A percentile compares a stretch with the other conserved stretches of the same genome.
phyloP scores from a whole-genome alignment of 2,113 vertebrate genomes.

The Campylomormyrus numenius region DNA sequence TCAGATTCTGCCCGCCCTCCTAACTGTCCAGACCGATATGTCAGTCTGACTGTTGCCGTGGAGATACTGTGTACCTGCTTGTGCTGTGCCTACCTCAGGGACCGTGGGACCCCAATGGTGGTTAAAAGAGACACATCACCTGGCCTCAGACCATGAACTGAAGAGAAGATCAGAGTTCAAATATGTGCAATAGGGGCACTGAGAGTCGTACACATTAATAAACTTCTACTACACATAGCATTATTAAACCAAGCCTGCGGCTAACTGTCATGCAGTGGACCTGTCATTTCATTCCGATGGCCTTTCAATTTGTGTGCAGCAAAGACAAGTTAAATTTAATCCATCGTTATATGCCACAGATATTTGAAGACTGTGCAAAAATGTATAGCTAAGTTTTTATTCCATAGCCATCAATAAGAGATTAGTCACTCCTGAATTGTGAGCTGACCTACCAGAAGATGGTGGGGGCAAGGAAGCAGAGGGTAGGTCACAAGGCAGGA shows the following conservation, averaged over 20 bases:
- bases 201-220: not conserved
- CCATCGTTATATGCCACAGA: not conserved
- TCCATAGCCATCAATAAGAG: not conserved
- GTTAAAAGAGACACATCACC: constrained; percentile 48
- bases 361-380: not conserved
- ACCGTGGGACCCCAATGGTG: constrained; percentile 37
- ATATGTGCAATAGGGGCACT: not conserved
- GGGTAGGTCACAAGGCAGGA: constrained; percentile 35
- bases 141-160: constrained; percentile 48
- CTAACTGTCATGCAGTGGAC: not conserved
- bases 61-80: not conserved
- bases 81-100: constrained; percentile 36
- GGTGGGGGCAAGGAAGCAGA: constrained; percentile 34
- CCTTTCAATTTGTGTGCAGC: not conserved
- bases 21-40: not conserved
- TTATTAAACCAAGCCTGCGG: not conserved
- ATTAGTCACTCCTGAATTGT: not conserved
- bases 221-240: not conserved
- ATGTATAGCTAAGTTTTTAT: not conserved
- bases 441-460: constrained; percentile 38
- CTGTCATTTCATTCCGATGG: not conserved
- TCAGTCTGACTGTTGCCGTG: not conserved
- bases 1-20: not conserved
- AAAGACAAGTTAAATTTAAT: not conserved
- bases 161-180: not conserved